These are phyloP conservation scores for Lithosia quadra DNA, from an alignment of 2,888 invertebrate genomes.

Conservation along the genomic window DNA sequence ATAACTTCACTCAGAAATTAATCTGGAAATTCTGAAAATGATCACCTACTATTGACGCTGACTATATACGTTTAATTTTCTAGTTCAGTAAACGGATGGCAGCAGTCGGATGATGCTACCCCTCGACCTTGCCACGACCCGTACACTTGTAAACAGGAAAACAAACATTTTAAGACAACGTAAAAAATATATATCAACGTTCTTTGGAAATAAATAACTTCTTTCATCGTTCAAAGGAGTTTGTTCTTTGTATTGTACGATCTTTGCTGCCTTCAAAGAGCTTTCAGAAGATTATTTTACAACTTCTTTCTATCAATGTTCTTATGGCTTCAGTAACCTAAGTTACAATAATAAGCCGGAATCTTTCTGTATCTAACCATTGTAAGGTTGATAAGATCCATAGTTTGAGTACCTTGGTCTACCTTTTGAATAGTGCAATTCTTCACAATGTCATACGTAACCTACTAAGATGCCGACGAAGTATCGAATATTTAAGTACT, in stretches of 20 bases:
- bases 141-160: background rate
- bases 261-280: background rate
- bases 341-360: too few relatives aligned
- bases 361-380: background rate
- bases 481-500: too few relatives aligned
- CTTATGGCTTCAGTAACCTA: background rate
- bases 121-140: background rate
- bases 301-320: background rate
- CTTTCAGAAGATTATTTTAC: slow-evolving; percentile 1
- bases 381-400: too few relatives aligned
- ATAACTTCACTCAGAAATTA: too few relatives aligned
- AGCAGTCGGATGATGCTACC: background rate
- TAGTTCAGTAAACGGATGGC: background rate
- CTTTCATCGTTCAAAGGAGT: background rate
- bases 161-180: background rate
- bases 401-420: too few relatives aligned
- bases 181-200: background rate
- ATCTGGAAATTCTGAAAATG: too few relatives aligned
- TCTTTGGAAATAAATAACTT: background rate
- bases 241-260: background rate
- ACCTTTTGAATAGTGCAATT: too few relatives aligned
- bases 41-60: too few relatives aligned
- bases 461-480: too few relatives aligned
- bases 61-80: background rate
- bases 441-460: too few relatives aligned